Evolutionary conservation across 2,888 invertebrate genomes (phyloP).

Genomic region (Drosophila dives): DNA sequence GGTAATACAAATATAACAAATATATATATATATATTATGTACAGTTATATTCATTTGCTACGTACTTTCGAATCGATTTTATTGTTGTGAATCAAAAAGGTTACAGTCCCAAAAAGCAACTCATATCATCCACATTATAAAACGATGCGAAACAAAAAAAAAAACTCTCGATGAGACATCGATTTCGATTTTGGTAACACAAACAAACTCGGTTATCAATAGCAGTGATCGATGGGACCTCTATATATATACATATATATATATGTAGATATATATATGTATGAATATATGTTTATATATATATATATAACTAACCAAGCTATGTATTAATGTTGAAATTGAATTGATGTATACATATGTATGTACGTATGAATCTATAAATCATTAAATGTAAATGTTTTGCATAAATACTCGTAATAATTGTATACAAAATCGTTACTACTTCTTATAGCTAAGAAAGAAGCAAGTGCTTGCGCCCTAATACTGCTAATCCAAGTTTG

Average conservation of each 20-base stretch:
- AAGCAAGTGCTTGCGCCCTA: slow-evolving; percentile 54
- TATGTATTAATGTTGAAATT: neutral
- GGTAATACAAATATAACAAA: slow-evolving; percentile 4
- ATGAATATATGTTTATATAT: neutral
- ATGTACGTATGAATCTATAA: slow-evolving; percentile 21
- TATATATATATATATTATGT: neutral
- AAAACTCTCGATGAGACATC: neutral
- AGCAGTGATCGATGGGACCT: slow-evolving; percentile 4
- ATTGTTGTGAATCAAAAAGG: slow-evolving; percentile 10
- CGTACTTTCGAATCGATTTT: slow-evolving; percentile 13
- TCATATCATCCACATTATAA: neutral
- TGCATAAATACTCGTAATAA: slow-evolving; percentile 42
- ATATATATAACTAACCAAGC: neutral
- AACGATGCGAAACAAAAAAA: neutral
- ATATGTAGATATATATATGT: neutral
- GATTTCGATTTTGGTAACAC: neutral
- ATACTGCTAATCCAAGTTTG: slow-evolving; percentile 55
- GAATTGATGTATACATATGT: neutral
- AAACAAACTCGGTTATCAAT: neutral
- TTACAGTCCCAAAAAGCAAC: neutral
- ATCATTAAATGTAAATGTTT: slow-evolving; percentile 42
- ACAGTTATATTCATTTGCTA: slow-evolving; percentile 1
- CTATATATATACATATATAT: neutral
- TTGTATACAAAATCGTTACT: slow-evolving; percentile 23
- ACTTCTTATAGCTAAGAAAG: slow-evolving; percentile 28